phyloP scores from a whole-genome alignment of 2,113 vertebrate genomes.

The Cyanoderma ruficeps region DNA sequence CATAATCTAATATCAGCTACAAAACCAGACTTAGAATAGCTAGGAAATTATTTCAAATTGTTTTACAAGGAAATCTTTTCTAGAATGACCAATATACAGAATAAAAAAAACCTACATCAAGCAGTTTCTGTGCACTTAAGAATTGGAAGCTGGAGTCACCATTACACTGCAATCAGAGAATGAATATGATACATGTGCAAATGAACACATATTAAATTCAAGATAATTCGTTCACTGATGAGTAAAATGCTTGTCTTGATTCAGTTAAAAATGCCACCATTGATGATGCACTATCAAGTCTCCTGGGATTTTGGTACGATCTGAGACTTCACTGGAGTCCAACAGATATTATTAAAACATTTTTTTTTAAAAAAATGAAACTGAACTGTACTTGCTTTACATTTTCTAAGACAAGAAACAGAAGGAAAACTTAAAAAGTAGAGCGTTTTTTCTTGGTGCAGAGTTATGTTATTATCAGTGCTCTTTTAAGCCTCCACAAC shows the following conservation, averaged over 20 bases:
- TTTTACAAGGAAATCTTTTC: slow-evolving; percentile 3
- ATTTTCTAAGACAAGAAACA: background rate
- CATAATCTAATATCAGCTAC: background rate
- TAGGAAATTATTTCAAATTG: slow-evolving; percentile 10
- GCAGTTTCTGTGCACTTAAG: background rate
- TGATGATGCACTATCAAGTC: background rate
- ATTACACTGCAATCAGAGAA: background rate
- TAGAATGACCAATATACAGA: background rate
- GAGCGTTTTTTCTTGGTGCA: background rate
- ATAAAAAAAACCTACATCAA: background rate
- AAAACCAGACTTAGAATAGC: background rate
- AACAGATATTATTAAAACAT: background rate
- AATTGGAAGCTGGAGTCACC: background rate
- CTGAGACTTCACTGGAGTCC: background rate
- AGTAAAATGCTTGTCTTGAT: background rate
- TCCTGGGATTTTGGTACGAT: background rate
- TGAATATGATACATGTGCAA: background rate
- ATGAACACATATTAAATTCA: background rate
- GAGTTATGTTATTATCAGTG: background rate
- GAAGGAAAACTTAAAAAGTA: background rate
- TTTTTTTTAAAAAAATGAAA: background rate
- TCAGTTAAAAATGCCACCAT: background rate
- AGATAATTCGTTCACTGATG: background rate
- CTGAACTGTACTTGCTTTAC: background rate
- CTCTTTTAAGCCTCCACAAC: background rate